Percentiles rank a stretch among this genome's conserved stretches.
These are phyloP conservation scores for Macquaria australasica DNA, from an alignment of 2,113 vertebrate species.

Conservation along the genomic window DNA sequence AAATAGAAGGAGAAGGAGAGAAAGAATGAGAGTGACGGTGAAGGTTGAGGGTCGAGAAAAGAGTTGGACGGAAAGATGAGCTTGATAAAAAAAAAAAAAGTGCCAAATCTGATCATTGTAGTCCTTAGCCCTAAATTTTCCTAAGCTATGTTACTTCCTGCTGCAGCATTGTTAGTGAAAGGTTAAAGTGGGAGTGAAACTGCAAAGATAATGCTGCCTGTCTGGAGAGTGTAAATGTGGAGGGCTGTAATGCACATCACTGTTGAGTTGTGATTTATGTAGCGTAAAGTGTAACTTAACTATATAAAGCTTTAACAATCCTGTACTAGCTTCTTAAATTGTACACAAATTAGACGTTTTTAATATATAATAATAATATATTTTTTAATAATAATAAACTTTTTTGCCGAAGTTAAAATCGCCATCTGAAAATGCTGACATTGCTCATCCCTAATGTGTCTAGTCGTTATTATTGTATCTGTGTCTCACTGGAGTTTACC, in stretches of 20 bases:
- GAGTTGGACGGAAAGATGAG: background rate
- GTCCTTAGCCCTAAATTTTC: background rate
- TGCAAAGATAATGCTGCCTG: background rate
- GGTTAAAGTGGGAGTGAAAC: background rate
- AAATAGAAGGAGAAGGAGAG: background rate
- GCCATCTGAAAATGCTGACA: background rate
- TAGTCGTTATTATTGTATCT: background rate
- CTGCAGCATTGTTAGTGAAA: background rate
- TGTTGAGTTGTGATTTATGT: background rate
- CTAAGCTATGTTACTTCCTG: background rate
- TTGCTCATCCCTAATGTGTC: background rate
- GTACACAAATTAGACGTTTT: background rate
- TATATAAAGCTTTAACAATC: background rate
- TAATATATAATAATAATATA: background rate
- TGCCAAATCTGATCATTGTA: slow-evolving; percentile 12
- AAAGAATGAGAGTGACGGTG: background rate
- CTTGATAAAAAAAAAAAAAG: slow-evolving; percentile 10
- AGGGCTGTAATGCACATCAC: background rate
- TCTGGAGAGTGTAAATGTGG: background rate
- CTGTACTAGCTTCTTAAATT: background rate
- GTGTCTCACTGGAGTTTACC: background rate
- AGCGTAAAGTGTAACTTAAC: background rate
- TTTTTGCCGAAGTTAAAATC: background rate
- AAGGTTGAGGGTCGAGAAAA: background rate
- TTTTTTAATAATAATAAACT: background rate